These are phyloP conservation scores for Trachemys scripta DNA, from an alignment of 2,113 vertebrate species.

Conservation along the genomic window DNA sequence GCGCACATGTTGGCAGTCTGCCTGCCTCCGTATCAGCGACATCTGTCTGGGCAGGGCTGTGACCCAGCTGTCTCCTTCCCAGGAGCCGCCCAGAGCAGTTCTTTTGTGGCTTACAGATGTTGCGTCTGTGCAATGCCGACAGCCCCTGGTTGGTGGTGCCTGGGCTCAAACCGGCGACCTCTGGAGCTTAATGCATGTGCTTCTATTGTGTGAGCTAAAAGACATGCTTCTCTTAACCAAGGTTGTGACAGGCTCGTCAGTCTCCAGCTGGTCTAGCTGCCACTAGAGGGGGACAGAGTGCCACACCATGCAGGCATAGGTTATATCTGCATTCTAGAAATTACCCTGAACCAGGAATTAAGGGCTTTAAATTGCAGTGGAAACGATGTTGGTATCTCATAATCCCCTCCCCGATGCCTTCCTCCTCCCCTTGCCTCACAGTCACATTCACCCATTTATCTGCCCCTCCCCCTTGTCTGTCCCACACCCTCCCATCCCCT, in stretches of 20 bases:
- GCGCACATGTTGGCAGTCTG: fast-evolving
- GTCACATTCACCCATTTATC: not conserved
- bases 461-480: not conserved
- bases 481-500: not conserved
- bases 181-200: not conserved
- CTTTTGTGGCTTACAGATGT: not conserved
- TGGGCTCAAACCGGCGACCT: not conserved
- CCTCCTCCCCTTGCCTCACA: not conserved
- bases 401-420: not conserved
- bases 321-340: not conserved
- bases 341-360: not conserved
- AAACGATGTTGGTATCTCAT: not conserved
- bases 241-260: not conserved
- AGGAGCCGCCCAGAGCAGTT: not conserved
- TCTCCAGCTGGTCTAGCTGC: not conserved
- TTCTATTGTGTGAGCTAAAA: not conserved
- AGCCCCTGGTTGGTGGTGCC: no score
- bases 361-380: not conserved
- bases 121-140: no score
- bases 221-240: no score
- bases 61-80: fast-evolving
- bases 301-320: not conserved
- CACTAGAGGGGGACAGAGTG: no score
- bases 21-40: not conserved
- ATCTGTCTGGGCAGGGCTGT: not conserved